A percentile compares a stretch with the other conserved stretches of the same genome.
These are phyloP conservation scores for Drosophila mimica DNA, from an alignment of 2,888 invertebrate species.

Conservation along the genomic window DNA sequence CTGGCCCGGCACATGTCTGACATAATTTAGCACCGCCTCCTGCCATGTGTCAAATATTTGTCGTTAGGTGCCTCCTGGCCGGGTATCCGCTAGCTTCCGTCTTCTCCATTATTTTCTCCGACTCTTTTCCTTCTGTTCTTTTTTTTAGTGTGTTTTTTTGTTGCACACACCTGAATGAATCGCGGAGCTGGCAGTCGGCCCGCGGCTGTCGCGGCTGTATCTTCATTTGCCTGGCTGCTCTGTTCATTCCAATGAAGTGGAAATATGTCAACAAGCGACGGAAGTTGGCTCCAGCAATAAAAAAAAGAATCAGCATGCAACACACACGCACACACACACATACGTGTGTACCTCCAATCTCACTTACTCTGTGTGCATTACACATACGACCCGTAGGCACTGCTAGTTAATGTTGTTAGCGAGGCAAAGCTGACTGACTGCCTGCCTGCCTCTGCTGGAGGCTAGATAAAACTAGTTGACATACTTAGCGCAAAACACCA, in stretches of 20 bases:
- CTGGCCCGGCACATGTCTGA: conserved; percentile 67
- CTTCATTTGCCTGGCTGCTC: conserved; percentile 62
- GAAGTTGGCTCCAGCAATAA: conserved; percentile 71
- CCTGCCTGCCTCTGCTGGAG: conserved; percentile 45
- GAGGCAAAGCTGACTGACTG: conserved; percentile 34
- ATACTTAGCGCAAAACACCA: conserved; percentile 44
- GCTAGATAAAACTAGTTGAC: conserved; percentile 78
- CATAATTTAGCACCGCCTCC: conserved; percentile 65
- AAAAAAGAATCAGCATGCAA: conserved; percentile 29
- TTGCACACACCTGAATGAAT: conserved; percentile 67
- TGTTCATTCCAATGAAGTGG: conserved; percentile 77
- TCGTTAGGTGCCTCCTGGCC: conserved; percentile 61
- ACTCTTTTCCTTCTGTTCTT: conserved; percentile 16
- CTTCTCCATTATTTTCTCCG: conserved; percentile 41
- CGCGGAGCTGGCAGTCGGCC: conserved; percentile 37
- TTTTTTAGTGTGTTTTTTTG: conserved; percentile 4
- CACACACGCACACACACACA: conserved; percentile 18
- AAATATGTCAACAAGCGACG: conserved; percentile 80
- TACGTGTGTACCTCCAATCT: conserved; percentile 18
- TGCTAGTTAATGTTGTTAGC: conserved; percentile 74
- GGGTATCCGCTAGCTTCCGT: conserved; percentile 54
- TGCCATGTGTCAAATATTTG: conserved; percentile 74
- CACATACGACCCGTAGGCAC: conserved; percentile 65
- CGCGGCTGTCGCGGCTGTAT: conserved; percentile 68
- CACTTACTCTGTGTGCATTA: conserved; percentile 29